Base-by-base conservation (phyloP, 2,113 vertebrate species). In the Gorsachius goisagi region DNA sequence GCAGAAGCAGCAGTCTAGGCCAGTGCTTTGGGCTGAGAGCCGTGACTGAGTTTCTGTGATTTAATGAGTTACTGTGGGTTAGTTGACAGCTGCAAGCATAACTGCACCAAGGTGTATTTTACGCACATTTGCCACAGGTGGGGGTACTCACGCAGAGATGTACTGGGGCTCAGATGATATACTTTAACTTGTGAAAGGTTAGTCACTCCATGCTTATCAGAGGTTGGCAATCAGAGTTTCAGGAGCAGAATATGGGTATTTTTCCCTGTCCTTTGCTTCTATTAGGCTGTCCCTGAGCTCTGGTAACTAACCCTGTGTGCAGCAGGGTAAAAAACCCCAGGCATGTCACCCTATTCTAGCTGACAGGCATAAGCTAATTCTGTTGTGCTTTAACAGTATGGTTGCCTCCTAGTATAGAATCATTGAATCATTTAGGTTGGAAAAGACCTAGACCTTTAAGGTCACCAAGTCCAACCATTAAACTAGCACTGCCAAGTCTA, bases 91-190 rank as follows among this genome's bases (percentile, higher is more conserved):
- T 22, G 5, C 18, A 69, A 32, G 24, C 9, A 13, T 17, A 64
- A 49, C 15, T 73, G 10, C 35, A 41, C 4, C 9, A 24, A 23
- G 47, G 11, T 69, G 49, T 17, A 17, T 64, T 72, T 74, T 10
- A 11, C 1, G 3, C 22, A 33, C 2, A 1, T 59, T 72, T 77
- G 21, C 14, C 18, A 21, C 5, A 11, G 44, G 17, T 81, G 5
- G 23, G 55, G 58, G 22, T n/a, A 20, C 47, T 67, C 1, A 1
- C 0, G 1, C 27, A 55, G 28, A 1, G 3, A 26, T 21, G 6
- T 4, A 0, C 18, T 45, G 16, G 33, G n/a, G 41, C 37, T 90
- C 22, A 45, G 41, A 8, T 8, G 5, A 21, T 4, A 4, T 15
- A 7, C 35, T 39, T 17, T 58, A 16, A 15, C 41, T 87, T 39